These are phyloP conservation scores for Rotaria macrura DNA, from an alignment of 2,888 invertebrate species.

Conservation along the genomic window DNA sequence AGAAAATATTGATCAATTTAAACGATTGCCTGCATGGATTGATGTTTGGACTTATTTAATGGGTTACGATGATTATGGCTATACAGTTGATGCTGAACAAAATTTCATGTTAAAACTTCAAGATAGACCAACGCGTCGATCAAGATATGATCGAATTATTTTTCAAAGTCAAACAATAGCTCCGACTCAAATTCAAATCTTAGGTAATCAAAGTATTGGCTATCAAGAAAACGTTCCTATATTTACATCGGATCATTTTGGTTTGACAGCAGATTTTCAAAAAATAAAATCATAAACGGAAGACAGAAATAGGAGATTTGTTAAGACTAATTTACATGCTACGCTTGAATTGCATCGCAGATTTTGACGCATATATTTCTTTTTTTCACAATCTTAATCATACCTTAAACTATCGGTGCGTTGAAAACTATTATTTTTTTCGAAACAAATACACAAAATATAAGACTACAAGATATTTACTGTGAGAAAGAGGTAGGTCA, in stretches of 20 bases:
- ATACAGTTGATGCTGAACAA: not conserved
- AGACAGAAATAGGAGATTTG: too few species aligned
- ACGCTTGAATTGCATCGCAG: too few species aligned
- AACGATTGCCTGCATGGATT: not conserved
- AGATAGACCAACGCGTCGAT: not conserved
- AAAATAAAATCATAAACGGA: not conserved
- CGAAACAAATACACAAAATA: too few species aligned
- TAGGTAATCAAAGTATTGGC: not conserved
- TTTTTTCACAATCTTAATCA: too few species aligned
- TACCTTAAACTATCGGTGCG: too few species aligned
- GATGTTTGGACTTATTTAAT: not conserved
- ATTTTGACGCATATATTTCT: too few species aligned
- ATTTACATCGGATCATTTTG: conserved; percentile 1
- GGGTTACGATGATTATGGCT: not conserved
- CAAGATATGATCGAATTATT: conserved; percentile 7
- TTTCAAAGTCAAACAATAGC: not conserved
- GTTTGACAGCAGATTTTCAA: not conserved
- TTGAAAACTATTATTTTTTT: too few species aligned
- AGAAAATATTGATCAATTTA: not conserved
- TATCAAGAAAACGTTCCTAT: not conserved
- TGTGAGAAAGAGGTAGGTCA: too few species aligned
- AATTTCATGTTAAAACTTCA: not conserved
- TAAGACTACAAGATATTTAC: too few species aligned
- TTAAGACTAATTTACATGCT: too few species aligned
- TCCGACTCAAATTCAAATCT: not conserved